phyloP scores from a whole-genome alignment of 1,140 invertebrate species.

The Hydropsyche tenuis region DNA sequence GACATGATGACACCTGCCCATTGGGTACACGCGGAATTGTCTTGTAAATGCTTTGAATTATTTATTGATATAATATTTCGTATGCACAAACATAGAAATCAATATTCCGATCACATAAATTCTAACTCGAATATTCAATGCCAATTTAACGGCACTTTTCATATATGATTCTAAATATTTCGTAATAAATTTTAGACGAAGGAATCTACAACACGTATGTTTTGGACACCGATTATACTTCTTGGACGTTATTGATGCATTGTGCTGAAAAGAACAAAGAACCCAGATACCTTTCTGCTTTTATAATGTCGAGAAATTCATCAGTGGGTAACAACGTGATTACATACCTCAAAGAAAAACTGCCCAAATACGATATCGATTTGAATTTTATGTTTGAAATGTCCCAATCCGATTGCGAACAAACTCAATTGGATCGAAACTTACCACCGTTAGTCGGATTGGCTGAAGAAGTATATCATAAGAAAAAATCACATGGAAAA shows the following conservation, averaged over 20 bases:
- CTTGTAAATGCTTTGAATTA: slow-evolving; percentile 65
- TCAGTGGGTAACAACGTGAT: slow-evolving; percentile 68
- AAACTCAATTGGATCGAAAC: slow-evolving; percentile 51
- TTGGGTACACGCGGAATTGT: slow-evolving; percentile 83
- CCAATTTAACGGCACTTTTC: slow-evolving; percentile 17
- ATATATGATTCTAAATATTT: no score
- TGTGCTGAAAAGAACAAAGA: slow-evolving; percentile 84
- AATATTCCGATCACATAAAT: no score
- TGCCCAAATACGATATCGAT: slow-evolving; percentile 79
- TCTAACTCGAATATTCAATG: neutral
- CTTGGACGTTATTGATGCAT: slow-evolving; percentile 82
- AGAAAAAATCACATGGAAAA: slow-evolving; percentile 5
- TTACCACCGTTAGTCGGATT: slow-evolving; percentile 23
- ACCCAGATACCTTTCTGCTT: slow-evolving; percentile 81
- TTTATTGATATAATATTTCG: neutral
- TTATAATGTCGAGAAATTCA: slow-evolving; percentile 75
- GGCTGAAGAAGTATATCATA: slow-evolving; percentile 27
- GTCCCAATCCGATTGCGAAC: slow-evolving; percentile 71
- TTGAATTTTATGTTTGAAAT: slow-evolving; percentile 83
- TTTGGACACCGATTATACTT: slow-evolving; percentile 80
- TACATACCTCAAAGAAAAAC: slow-evolving; percentile 65
- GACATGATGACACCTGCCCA: slow-evolving; percentile 75
- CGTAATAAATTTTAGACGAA: slow-evolving; percentile 69
- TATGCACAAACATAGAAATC: neutral
- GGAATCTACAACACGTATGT: slow-evolving; percentile 89